These are phyloP conservation scores for Siphonodentalium dalli DNA, from an alignment of 2,888 invertebrate genomes.

Conservation along the genomic window DNA sequence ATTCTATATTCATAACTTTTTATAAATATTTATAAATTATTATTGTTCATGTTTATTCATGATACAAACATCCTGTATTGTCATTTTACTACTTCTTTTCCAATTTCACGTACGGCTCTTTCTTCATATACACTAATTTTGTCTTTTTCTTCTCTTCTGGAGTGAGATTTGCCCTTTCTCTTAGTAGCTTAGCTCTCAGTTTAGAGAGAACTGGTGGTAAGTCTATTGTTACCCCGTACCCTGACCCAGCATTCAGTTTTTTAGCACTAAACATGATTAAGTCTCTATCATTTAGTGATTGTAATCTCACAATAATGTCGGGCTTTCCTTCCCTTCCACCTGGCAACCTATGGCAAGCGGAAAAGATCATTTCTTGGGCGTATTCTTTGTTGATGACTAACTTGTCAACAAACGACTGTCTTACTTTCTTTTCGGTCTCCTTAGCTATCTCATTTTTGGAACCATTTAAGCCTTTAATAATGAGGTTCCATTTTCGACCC, in stretches of 20 bases:
- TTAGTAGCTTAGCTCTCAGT: background rate
- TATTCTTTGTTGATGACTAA: background rate
- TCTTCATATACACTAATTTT: background rate
- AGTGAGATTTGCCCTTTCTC: constrained; percentile 1
- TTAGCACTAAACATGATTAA: background rate
- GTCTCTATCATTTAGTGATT: constrained; percentile 6
- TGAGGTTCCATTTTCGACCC: constrained; percentile 12
- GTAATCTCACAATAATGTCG: constrained; percentile 2
- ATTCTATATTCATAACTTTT: too few relatives aligned
- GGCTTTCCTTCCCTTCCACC: constrained; percentile 1
- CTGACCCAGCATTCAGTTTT: constrained; percentile 7
- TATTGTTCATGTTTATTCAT: too few relatives aligned
- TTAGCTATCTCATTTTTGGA: background rate
- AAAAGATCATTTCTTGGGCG: constrained; percentile 1
- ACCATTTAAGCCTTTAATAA: background rate
- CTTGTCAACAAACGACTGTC: background rate
- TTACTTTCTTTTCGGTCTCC: background rate
- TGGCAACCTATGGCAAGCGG: constrained; percentile 6
- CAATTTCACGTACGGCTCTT: background rate
- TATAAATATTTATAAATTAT: too few relatives aligned
- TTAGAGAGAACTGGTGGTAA: background rate
- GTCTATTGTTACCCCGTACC: constrained; percentile 1
- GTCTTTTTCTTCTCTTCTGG: background rate
- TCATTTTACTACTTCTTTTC: background rate
- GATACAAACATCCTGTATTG: too few relatives aligned